Base-by-base conservation (phyloP, 2,797 vertebrate species). In the Alosa sapidissima region DNA sequence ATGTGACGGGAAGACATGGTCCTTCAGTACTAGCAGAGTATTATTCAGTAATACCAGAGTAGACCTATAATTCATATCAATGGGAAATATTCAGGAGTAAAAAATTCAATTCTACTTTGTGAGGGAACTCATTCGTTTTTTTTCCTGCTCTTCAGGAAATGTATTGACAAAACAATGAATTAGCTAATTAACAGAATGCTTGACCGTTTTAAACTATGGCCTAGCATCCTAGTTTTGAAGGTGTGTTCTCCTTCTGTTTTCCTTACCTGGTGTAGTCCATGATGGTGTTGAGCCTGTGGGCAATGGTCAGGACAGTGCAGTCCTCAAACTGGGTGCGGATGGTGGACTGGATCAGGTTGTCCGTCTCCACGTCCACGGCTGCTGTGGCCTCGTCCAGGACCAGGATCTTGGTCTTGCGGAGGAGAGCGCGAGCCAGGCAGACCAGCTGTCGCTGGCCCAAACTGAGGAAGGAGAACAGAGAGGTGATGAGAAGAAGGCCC, bases 371-470 rank as follows among this genome's bases (percentile, higher is more conserved):
- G 92, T 99, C 98, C 68, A 99, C 97, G 0, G 98, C 98, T 0
- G 98, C 98, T 0, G 98, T 99, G 89, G 98, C 98, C 92, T 99
- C 98, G 1, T 99, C 98, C 47, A 99, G 89, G 85, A 99, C 97
- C 1, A 99, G 93, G 91, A 99, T 94, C 92, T 97, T 99, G 1
- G 97, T 98, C 89, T 98, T 99, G 88, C 98, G 96, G 81, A 99
- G 96, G 85, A 99, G 93, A 84, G 98, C 98, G 86, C 98, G 95
- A 55, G 98, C 98, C 87, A 99, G 91, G 87, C 98, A 99, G 87
- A 99, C 91, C 75, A 99, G 95, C 94, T 99, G 98, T 6, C 98
- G 94, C 92, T 99, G 98, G 81, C 98, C 98, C 24, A 99, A 94
- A 1, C 98, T 99, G 9, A 49, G 36, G 1, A 33, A 49, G 8